Base-by-base conservation (phyloP, 1,140 invertebrate genomes). In the Trichonephila inaurata region DNA sequence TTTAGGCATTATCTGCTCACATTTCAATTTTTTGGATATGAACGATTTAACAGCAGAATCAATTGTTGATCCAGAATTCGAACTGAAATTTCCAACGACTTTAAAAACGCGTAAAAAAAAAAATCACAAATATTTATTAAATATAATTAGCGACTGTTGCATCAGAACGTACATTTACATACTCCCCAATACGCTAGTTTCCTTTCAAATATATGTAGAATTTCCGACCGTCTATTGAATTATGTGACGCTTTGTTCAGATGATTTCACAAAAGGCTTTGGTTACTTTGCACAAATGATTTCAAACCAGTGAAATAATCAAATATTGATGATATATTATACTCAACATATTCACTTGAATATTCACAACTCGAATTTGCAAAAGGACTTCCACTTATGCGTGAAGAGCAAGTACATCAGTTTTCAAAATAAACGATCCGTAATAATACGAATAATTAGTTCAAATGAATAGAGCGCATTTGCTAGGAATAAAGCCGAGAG, bases 341-440 rank as follows among this genome's bases (percentile, higher is more conserved):
- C 28, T 77, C 12, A 0, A 10, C n/a, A 69, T 24, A 24, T 24
- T 69, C 66, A 69, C 66, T 24, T 24, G 66, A 69, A 69, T 69
- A n/a, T 7, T 7, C 72, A 33, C 24, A 18, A 77, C 14, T 19
- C 16, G 18, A 40, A 40, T 19, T 14, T 40, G 33, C 28, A 77
- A 77, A 77, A 33, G 33, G 28, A 77, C 33, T 77, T 40, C 28
- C 72, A 33, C 28, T 33, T 40, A 28, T 77, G 28, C 24, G 33
- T 33, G 28, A 33, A 24, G 24, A 28, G 28, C 18, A 33, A 77
- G 28, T 40, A 77, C 28, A 77, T 40, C 28, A 77, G 72, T 77
- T 77, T 77, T 77, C 72, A 77, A 77, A 77, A 77, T 77, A 77
- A 77, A 77, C 72, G 28, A 40, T 28, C 72, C 72, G 28, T 77